Percentiles rank a stretch among this genome's conserved stretches.
Conservation (phyloP, 2,888 invertebrate genomes). For the Spatulosminthurus flaviceps region DNA sequence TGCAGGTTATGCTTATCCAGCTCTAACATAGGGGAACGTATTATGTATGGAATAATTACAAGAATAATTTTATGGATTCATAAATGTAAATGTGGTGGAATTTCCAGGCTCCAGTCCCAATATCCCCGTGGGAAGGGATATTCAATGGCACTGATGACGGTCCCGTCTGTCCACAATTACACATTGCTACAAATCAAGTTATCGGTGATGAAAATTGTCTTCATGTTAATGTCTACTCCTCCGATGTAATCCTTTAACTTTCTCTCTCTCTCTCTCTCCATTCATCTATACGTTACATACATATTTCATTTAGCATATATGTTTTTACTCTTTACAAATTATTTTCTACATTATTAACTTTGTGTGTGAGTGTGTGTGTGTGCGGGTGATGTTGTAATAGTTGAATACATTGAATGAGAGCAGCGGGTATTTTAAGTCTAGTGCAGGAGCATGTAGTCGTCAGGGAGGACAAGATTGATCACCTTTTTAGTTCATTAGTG, state of each 20-base stretch:
- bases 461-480: slow-evolving; percentile 15
- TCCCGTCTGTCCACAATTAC: slow-evolving; percentile 63
- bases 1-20: too few relatives aligned
- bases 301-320: too few relatives aligned
- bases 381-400: too few relatives aligned
- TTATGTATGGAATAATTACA: background rate
- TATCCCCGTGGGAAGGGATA: slow-evolving; percentile 62
- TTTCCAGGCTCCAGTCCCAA: slow-evolving; percentile 60
- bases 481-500: slow-evolving; percentile 21
- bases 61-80: slow-evolving; percentile 21
- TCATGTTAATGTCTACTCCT: slow-evolving; percentile 60
- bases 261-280: too few relatives aligned
- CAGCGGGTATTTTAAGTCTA: too few relatives aligned
- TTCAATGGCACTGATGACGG: slow-evolving; percentile 63
- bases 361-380: too few relatives aligned
- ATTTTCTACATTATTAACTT: slow-evolving; percentile 3
- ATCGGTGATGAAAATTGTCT: slow-evolving; percentile 64
- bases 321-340: too few relatives aligned
- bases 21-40: background rate
- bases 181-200: slow-evolving; percentile 62
- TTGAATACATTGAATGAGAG: too few relatives aligned
- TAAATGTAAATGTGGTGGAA: slow-evolving; percentile 20
- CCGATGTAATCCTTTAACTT: slow-evolving; percentile 59
- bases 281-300: background rate
- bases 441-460: background rate